Base-by-base conservation (phyloP, 2,113 vertebrate species). In the Myrmecobius fasciatus region DNA sequence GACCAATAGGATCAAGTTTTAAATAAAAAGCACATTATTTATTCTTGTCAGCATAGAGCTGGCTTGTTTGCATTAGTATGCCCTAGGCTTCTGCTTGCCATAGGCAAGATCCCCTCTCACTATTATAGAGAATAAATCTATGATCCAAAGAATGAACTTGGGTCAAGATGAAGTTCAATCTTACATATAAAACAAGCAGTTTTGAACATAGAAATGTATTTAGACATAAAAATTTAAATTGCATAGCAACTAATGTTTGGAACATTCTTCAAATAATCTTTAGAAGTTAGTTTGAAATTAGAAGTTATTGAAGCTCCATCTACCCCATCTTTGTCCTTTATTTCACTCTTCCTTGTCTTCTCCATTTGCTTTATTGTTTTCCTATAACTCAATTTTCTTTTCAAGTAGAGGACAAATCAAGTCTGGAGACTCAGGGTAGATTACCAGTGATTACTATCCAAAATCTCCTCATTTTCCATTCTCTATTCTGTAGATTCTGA, bases 151-250 rank as follows among this genome's bases (percentile, higher is more conserved):
- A 95, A 52, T 48, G 53, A 36, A 20, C 31, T 48, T 94, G 49
- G 90, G 95, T 93, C 53, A 89, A 26, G 31, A 93, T 92, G 93
- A 96, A 52, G 7, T 11, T 53, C 67, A 92, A 95, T 93, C 14
- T 91, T n/a, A 88, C 25, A 92, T 31, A 52, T 90, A 95, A 36
- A 48, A 88, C 93, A 75, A 4, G 14, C 7, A 96, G 91, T 47
- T 95, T 48, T 95, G 75, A 89, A 25, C 49, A 5, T 89, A 43
- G 24, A 28, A 92, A 96, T 92, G 83, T 53, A 95, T 56, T 1
- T 94, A 51, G 52, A 94, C 49, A 94, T 90, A 95, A 91, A 94
- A 91, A 90, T 49, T 83, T 90, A 92, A 94, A 54, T 95, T 91
- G n/a, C 17, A 24, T 43, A 93, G 88, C 52, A 67, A 94, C 26